A percentile compares a stretch with the other conserved stretches of the same genome.
Evolutionary conservation across 2,113 vertebrate genomes (phyloP).

Genomic region (Thryonomys swinderianus): DNA sequence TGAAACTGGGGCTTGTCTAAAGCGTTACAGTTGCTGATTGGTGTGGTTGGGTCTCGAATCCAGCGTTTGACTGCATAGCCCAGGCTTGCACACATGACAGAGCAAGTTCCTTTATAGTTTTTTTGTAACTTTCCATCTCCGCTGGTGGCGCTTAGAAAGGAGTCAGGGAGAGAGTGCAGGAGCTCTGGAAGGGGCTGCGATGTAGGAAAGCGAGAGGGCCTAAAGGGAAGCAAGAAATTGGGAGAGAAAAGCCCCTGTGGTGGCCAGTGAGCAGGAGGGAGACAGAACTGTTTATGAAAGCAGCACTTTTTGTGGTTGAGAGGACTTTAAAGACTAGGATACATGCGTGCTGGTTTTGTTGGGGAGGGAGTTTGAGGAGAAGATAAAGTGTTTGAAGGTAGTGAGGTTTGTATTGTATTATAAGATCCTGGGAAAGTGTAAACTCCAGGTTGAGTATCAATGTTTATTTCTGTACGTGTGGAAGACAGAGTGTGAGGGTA

Average conservation of each 20-base stretch:
- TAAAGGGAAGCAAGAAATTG: neutral
- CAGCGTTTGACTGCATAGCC: neutral
- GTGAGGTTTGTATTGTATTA: slow-evolving; percentile 18
- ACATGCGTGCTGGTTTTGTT: slow-evolving; percentile 28
- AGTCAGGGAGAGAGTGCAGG: neutral
- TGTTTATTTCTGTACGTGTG: neutral
- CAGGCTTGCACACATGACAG: neutral
- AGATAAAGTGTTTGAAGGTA: slow-evolving; percentile 23
- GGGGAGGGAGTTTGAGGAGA: slow-evolving; percentile 25
- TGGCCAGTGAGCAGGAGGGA: neutral
- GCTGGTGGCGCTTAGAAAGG: neutral
- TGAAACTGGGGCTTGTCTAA: neutral
- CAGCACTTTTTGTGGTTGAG: neutral
- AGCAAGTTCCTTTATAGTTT: neutral
- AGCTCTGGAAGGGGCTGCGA: neutral
- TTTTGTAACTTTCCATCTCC: slow-evolving; percentile 3
- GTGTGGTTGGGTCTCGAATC: neutral
- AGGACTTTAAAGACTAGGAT: slow-evolving; percentile 32
- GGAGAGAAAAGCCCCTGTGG: neutral
- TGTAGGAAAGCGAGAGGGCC: neutral
- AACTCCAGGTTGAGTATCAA: neutral
- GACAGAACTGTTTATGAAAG: slow-evolving; percentile 6
- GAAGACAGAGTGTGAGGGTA: neutral
- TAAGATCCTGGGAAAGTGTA: neutral
- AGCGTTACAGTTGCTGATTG: neutral